Base-by-base conservation (phyloP, 2,888 invertebrate species). In the Mimas tiliae region DNA sequence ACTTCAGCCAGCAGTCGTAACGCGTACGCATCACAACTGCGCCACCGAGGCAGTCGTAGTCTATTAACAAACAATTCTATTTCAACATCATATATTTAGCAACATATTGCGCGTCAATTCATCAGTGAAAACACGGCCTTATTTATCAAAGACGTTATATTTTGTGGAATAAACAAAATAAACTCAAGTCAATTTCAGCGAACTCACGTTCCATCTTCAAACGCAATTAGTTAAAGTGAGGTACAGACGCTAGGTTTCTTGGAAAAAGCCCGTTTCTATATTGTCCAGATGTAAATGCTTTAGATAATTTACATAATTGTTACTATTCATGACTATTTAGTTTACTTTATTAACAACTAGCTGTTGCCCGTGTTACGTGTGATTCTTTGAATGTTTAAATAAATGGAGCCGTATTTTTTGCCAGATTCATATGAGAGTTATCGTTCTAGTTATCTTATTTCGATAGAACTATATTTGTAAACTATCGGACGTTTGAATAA, bases 201-300 rank as follows among this genome's bases (percentile, higher is more conserved):
- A 12, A 11, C 19, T 38, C 11, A 38, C 42, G 42, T 58, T 58
- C 19, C 42, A 19, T 58, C 58, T 42, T 19, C 42, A 42, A 38
- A 58, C 42, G 58, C 42, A 42, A 58, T 58, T 58, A 58, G 42
- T 42, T 42, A 42, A 42, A 58, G 58, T 38, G 58, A 42, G 12
- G 38, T 42, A 58, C 19, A 58, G 38, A 19, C 42, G 42, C 42
- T 38, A 16, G 42, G n/a, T 19, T 58, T 38, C 38, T 58, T 58
- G 11, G 11, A 19, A 58, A 27, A 58, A 11, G 55, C 34, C 0
- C 38, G 16, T 58, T 38, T 52, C 52, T 34, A n/a, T 8, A n/a
- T 14, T 16, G 55, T 34, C 34, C 55, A 11, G 55, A 58, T 16
- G 9, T 16, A 38, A 58, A 19, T 34, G 16, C 7, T 48, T 48